Conservation (phyloP, 2,113 vertebrate genomes). For the Albula glossodonta region DNA sequence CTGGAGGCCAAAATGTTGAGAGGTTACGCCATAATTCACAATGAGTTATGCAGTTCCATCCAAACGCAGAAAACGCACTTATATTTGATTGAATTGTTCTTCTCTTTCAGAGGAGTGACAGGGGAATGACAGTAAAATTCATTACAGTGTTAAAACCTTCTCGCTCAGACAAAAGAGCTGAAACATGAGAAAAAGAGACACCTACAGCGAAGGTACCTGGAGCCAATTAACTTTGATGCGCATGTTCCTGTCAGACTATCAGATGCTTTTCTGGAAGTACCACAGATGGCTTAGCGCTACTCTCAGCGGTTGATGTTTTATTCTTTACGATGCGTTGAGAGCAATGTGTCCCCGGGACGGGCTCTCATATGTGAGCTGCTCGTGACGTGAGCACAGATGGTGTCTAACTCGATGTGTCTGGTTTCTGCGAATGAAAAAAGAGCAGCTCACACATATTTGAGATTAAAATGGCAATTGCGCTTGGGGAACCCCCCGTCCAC, state of each 20-base stretch:
- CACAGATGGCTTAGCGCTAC: conserved; percentile 12
- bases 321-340: background rate
- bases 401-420: background rate
- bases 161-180: too few relatives aligned
- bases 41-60: too few relatives aligned
- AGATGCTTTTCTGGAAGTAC: background rate
- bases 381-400: background rate
- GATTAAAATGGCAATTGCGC: too few relatives aligned
- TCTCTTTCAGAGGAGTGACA: too few relatives aligned
- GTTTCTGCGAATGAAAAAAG: background rate
- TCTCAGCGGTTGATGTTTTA: background rate
- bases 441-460: too few relatives aligned
- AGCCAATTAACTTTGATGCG: conserved; percentile 63
- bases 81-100: too few relatives aligned
- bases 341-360: background rate
- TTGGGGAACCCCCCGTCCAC: background rate
- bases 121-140: too few relatives aligned
- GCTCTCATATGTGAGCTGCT: too few relatives aligned
- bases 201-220: conserved; percentile 35
- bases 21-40: too few relatives aligned
- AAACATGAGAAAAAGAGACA: background rate
- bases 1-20: too few relatives aligned
- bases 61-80: too few relatives aligned
- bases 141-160: too few relatives aligned
- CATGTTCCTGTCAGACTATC: conserved; percentile 37